Percentiles rank a stretch among this genome's conserved stretches.
phyloP scores from a whole-genome alignment of 2,113 vertebrate genomes.

The Pleuronectes platessa region DNA sequence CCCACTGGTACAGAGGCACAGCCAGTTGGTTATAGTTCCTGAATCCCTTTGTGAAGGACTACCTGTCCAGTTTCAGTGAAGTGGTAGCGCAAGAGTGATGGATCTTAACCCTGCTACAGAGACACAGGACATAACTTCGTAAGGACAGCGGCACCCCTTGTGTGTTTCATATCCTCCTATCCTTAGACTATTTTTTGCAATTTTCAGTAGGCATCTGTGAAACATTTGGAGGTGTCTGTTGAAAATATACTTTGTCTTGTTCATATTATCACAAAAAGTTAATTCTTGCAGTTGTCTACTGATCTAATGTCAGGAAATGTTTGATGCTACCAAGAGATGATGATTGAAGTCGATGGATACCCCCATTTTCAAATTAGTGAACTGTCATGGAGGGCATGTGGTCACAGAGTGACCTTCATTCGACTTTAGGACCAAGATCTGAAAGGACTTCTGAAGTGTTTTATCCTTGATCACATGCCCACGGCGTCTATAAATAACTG shows the following conservation, averaged over 20 bases:
- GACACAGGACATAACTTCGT: too few relatives aligned
- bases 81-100: background rate
- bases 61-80: background rate
- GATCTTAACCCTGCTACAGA: background rate
- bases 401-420: background rate
- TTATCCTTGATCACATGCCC: background rate
- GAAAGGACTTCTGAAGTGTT: constrained; percentile 1
- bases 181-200: too few relatives aligned
- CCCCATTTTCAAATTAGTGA: background rate
- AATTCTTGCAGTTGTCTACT: too few relatives aligned
- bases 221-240: background rate
- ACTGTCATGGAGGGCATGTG: background rate
- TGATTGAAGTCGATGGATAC: background rate
- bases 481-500: constrained; percentile 2
- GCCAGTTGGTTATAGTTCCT: background rate
- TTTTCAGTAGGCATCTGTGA: background rate
- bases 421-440: background rate
- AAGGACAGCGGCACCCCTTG: too few relatives aligned
- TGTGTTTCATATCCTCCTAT: too few relatives aligned
- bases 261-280: background rate
- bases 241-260: background rate
- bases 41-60: background rate
- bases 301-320: background rate
- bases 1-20: background rate
- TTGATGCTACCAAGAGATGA: background rate